Percentiles rank a stretch among this genome's conserved stretches.
These are phyloP conservation scores for Argyrosomus regius DNA, from an alignment of 2,797 vertebrate species.

Conservation along the genomic window DNA sequence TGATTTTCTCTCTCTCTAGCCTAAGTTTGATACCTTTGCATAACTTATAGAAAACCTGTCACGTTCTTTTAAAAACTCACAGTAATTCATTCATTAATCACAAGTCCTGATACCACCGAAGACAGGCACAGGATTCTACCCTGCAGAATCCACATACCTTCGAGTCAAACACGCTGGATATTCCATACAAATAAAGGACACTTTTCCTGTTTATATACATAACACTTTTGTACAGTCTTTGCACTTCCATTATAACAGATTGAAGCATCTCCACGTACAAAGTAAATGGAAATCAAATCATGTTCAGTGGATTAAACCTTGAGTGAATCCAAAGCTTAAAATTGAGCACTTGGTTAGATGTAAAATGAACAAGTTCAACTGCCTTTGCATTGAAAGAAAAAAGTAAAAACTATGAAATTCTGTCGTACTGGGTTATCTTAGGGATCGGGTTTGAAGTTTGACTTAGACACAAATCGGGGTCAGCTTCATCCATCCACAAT, in stretches of 20 bases:
- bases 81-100: constrained; percentile 86
- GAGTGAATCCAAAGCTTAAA: constrained; percentile 70
- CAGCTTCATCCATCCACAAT: constrained; percentile 21
- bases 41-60: constrained; percentile 84
- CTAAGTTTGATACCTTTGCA: constrained; percentile 83
- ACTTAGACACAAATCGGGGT: constrained; percentile 4
- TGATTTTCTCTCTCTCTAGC: constrained; percentile 82
- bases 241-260: constrained; percentile 76
- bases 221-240: constrained; percentile 87
- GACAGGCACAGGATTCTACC: constrained; percentile 85
- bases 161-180: constrained; percentile 82
- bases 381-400: constrained; percentile 49
- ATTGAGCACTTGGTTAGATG: constrained; percentile 65
- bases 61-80: constrained; percentile 84
- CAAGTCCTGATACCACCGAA: constrained; percentile 82
- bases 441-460: constrained; percentile 34
- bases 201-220: constrained; percentile 86
- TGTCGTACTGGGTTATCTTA: constrained; percentile 33
- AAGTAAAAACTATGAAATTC: constrained; percentile 47
- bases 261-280: constrained; percentile 68
- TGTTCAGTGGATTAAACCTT: constrained; percentile 77
- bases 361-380: constrained; percentile 62
- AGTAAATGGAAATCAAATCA: constrained; percentile 68
- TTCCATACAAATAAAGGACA: constrained; percentile 86
- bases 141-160: constrained; percentile 88